Evolutionary conservation across 2,797 vertebrate species (phyloP).

Genomic region (Echiichthys vipera): DNA sequence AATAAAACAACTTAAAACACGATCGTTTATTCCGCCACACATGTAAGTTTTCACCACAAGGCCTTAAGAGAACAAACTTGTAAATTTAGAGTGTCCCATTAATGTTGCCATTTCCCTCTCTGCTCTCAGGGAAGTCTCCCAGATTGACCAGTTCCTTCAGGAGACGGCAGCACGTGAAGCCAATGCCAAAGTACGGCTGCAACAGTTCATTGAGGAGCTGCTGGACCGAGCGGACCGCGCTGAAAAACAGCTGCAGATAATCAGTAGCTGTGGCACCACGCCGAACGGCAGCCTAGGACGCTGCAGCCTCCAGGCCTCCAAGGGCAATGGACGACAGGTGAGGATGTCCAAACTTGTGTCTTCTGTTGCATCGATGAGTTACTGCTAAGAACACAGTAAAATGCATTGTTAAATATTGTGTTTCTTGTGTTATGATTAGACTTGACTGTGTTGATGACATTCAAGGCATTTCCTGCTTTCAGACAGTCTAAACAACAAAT

Average conservation of each 20-base stretch:
- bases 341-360: background rate
- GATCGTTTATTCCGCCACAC: no score
- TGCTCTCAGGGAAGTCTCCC: constrained; percentile 91
- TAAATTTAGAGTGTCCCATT: constrained; percentile 2
- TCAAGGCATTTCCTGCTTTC: background rate
- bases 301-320: constrained; percentile 89
- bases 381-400: background rate
- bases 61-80: background rate
- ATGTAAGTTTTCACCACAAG: background rate
- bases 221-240: constrained; percentile 96
- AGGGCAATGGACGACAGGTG: constrained; percentile 87
- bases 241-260: constrained; percentile 97
- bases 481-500: background rate
- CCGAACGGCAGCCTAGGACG: constrained; percentile 94
- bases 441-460: background rate
- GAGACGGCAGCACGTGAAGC: constrained; percentile 96
- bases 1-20: no score
- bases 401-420: background rate
- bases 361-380: background rate
- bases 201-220: constrained; percentile 99
- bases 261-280: constrained; percentile 96
- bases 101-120: background rate
- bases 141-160: constrained; percentile 98
- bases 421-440: background rate
- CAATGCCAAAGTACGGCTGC: constrained; percentile 95